Conservation (phyloP, 2,888 invertebrate genomes). For the Sylvicola cinctus region DNA sequence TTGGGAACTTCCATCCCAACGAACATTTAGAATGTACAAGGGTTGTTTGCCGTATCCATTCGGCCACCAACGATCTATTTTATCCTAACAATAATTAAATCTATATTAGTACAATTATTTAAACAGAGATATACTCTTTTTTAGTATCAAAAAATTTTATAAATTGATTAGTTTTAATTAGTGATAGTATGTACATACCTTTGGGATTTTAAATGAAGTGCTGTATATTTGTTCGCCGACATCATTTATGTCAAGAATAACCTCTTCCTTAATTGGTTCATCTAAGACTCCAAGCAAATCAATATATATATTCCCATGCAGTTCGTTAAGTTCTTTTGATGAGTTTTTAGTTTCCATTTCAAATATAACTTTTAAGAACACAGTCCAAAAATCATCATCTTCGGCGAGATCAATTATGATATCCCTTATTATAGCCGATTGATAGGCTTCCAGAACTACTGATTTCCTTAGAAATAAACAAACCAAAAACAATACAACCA, state of each 20-base stretch:
- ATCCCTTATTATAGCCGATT: conserved; percentile 39
- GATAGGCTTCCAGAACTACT: conserved; percentile 41
- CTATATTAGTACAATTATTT: neutral
- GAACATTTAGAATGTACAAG: conserved; percentile 45
- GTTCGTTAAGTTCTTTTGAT: no score
- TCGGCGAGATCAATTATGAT: conserved; percentile 26
- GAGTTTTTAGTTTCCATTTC: no score
- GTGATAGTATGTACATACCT: no score
- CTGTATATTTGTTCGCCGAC: conserved; percentile 1
- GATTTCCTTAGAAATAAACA: conserved; percentile 33
- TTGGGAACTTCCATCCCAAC: conserved; percentile 19
- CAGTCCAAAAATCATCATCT: conserved; percentile 21
- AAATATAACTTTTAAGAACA: conserved; percentile 10
- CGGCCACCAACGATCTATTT: conserved; percentile 76
- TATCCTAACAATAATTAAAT: conserved; percentile 18
- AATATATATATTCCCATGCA: neutral
- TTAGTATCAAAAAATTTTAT: no score
- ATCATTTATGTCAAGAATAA: neutral
- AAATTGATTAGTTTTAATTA: no score
- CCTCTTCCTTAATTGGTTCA: neutral
- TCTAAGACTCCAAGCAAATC: neutral
- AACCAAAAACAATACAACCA: conserved; percentile 15
- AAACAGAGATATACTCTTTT: no score
- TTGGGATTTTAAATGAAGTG: conserved; percentile 9
- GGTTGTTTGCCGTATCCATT: conserved; percentile 71